Evolutionary conservation across 2,888 invertebrate species (phyloP).

Genomic region (Andricus curvator): DNA sequence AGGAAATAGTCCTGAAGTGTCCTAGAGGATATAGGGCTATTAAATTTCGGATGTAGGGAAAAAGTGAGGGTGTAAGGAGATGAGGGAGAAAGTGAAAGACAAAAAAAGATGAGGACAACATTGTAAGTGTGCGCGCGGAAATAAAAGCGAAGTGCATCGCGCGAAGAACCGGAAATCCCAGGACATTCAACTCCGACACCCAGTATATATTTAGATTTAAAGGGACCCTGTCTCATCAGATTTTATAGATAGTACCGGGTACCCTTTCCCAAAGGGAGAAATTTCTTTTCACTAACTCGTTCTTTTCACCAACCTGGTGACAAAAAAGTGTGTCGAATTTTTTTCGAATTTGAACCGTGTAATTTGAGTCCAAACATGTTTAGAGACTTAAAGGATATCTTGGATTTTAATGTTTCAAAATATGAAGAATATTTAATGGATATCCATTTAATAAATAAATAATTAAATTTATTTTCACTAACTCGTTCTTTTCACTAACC

Average conservation of each 20-base stretch:
- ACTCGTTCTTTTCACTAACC: not conserved
- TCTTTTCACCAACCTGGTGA: not conserved
- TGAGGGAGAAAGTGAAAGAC: constrained; percentile 51
- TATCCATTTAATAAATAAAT: too few species aligned
- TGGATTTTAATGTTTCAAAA: too few species aligned
- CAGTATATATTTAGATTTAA: constrained; percentile 70
- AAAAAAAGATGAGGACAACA: constrained; percentile 47
- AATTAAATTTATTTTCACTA: not conserved
- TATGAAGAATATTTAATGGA: too few species aligned
- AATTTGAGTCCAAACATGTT: not conserved
- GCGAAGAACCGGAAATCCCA: constrained; percentile 73
- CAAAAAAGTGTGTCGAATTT: not conserved
- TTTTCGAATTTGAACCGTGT: not conserved
- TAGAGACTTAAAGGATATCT: not conserved
- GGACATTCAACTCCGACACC: constrained; percentile 74
- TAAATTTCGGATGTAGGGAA: constrained; percentile 70
- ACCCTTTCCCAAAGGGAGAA: constrained; percentile 37
- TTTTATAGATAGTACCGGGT: constrained; percentile 53
- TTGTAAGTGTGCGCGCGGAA: constrained; percentile 47
- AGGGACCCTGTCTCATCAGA: constrained; percentile 68
- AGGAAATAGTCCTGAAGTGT: constrained; percentile 77
- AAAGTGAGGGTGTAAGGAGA: constrained; percentile 41
- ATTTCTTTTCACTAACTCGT: not conserved
- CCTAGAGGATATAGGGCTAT: constrained; percentile 75
- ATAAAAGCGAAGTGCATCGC: constrained; percentile 63